These are phyloP conservation scores for Caracal caracal DNA, from an alignment of 2,113 vertebrate species.

Conservation along the genomic window DNA sequence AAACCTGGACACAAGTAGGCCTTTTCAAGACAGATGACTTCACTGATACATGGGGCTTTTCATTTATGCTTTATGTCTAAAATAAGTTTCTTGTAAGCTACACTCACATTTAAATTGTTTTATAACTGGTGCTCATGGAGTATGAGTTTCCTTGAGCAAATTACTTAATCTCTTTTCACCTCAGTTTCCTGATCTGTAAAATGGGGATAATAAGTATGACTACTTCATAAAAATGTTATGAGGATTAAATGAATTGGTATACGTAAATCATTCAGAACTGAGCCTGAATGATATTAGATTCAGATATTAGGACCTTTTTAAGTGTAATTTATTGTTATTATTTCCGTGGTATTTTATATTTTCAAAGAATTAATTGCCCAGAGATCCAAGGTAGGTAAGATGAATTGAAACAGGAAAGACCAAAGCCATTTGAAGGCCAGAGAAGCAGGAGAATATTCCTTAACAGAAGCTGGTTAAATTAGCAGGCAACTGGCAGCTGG, in stretches of 20 bases:
- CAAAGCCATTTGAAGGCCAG: not conserved
- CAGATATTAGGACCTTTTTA: not conserved
- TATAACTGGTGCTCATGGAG: not conserved
- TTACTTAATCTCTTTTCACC: not conserved
- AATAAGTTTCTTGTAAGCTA: not conserved
- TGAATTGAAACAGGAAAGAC: not conserved
- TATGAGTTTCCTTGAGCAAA: slow-evolving; percentile 4
- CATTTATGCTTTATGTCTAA: not conserved
- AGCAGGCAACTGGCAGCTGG: not conserved
- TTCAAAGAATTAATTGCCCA: not conserved
- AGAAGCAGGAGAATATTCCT: not conserved
- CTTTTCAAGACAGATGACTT: slow-evolving; percentile 24
- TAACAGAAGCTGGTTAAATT: not conserved
- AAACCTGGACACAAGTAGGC: not conserved
- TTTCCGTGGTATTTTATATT: slow-evolving; percentile 17
- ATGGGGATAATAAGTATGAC: not conserved
- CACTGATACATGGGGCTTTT: not conserved
- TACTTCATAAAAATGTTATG: not conserved
- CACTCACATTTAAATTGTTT: not conserved
- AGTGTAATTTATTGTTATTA: not conserved
- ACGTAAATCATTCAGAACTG: not conserved
- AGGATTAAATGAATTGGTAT: not conserved
- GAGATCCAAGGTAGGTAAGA: not conserved
- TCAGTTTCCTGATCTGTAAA: slow-evolving; percentile 27
- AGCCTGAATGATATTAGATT: not conserved